Percentiles rank a stretch among this genome's conserved stretches.
These are phyloP conservation scores for Tiliacea citrago DNA, from an alignment of 2,888 invertebrate species.

Conservation along the genomic window DNA sequence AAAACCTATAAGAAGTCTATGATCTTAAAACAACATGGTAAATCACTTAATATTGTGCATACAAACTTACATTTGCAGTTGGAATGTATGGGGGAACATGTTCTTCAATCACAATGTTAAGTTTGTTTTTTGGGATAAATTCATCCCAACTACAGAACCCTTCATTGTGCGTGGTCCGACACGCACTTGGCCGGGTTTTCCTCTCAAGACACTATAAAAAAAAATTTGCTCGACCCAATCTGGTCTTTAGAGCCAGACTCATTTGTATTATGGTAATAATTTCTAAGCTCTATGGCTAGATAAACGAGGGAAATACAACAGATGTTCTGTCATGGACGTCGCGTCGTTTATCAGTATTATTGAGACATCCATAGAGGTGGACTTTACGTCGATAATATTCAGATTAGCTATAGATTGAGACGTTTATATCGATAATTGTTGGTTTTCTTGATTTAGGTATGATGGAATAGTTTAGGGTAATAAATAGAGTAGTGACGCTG, in stretches of 20 bases:
- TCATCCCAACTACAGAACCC: too few relatives aligned
- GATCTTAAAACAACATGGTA: too few relatives aligned
- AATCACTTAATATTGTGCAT: too few relatives aligned
- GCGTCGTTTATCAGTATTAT: constrained; percentile 53
- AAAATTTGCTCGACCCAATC: too few relatives aligned
- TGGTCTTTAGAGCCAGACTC: not conserved
- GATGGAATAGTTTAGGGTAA: not conserved
- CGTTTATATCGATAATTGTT: constrained; percentile 2
- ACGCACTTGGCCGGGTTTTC: too few relatives aligned
- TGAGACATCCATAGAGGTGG: constrained; percentile 27
- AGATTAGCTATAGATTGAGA: constrained; percentile 23
- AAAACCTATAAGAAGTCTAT: too few relatives aligned
- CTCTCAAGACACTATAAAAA: too few relatives aligned
- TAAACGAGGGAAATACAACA: constrained; percentile 28
- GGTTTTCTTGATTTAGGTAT: constrained; percentile 14
- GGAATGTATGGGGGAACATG: too few relatives aligned
- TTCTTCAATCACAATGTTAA: too few relatives aligned
- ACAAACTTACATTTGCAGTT: too few relatives aligned
- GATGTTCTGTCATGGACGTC: constrained; percentile 42
- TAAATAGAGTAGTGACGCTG: not conserved
- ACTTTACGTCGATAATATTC: constrained; percentile 33
- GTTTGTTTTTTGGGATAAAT: too few relatives aligned
- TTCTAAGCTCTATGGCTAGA: constrained; percentile 19
- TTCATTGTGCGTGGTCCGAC: too few relatives aligned
- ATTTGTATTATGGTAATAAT: constrained; percentile 14